phyloP scores from a whole-genome alignment of 2,797 vertebrate genomes.

The Fringilla coelebs region DNA sequence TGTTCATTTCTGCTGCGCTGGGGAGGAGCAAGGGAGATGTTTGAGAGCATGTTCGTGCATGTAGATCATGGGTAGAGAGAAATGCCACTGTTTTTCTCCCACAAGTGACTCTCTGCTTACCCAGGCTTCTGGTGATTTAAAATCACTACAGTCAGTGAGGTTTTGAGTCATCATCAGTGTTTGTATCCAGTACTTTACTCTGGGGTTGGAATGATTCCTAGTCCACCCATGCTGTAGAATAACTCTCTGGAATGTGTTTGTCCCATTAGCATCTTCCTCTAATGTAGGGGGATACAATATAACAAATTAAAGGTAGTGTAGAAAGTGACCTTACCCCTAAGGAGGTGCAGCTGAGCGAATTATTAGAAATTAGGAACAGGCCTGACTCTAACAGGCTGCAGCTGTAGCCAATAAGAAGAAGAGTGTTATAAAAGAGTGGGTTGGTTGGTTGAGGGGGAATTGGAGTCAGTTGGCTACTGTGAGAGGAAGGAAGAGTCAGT shows the following conservation, averaged over 20 bases:
- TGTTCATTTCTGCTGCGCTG: neutral
- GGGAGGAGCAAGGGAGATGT: neutral
- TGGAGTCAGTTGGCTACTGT: no score
- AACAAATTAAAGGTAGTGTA: no score
- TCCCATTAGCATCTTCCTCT: neutral
- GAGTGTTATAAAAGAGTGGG: no score
- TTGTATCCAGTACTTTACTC: neutral
- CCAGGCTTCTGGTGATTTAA: neutral
- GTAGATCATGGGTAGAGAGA: neutral
- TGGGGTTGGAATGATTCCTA: neutral
- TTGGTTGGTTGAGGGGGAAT: no score
- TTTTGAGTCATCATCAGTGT: neutral
- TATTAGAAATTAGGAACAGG: no score
- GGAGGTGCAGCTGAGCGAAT: no score
- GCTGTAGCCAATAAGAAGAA: no score
- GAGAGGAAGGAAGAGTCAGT: no score
- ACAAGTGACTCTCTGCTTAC: neutral
- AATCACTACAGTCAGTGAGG: neutral
- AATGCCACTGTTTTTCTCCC: neutral
- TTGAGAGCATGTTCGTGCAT: neutral
- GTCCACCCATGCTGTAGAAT: neutral
- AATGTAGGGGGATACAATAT: no score
- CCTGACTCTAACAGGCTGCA: no score
- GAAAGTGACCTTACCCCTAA: no score
- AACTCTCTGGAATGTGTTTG: slow-evolving; percentile 11